A percentile compares a stretch with the other conserved stretches of the same genome.
Conservation (phyloP, 2,113 vertebrate genomes). For the Hiodon tergisus region DNA sequence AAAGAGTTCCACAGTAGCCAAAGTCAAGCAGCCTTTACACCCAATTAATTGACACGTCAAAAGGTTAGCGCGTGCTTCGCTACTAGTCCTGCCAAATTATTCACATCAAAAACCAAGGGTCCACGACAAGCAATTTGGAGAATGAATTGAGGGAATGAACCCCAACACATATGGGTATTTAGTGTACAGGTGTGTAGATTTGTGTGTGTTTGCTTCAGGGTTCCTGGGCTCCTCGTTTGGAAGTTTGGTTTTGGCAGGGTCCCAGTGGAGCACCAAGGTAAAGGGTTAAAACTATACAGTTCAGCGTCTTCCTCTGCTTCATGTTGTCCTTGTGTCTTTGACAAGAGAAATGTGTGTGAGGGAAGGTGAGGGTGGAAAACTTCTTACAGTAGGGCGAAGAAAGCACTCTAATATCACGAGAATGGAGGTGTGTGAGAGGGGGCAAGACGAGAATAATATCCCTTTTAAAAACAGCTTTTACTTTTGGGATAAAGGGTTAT, state of each 20-base stretch:
- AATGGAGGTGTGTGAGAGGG: neutral
- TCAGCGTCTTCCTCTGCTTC: neutral
- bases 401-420: neutral
- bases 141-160: neutral
- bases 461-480: neutral
- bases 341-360: neutral
- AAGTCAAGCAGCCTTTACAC: neutral
- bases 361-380: neutral
- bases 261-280: neutral
- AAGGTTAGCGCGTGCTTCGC: neutral
- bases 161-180: neutral
- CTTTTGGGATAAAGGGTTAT: neutral
- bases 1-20: neutral
- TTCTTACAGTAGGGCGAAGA: neutral
- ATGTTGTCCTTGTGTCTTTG: neutral
- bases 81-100: neutral
- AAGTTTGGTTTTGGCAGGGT: neutral
- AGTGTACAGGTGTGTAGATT: neutral
- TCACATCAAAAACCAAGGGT: neutral
- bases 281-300: neutral
- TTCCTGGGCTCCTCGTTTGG: neutral
- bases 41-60: conserved; percentile 8
- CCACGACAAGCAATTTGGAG: neutral
- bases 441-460: neutral
- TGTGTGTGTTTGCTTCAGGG: neutral